Conservation (phyloP, 2,888 invertebrate species). For the Meandrusa payeni region DNA sequence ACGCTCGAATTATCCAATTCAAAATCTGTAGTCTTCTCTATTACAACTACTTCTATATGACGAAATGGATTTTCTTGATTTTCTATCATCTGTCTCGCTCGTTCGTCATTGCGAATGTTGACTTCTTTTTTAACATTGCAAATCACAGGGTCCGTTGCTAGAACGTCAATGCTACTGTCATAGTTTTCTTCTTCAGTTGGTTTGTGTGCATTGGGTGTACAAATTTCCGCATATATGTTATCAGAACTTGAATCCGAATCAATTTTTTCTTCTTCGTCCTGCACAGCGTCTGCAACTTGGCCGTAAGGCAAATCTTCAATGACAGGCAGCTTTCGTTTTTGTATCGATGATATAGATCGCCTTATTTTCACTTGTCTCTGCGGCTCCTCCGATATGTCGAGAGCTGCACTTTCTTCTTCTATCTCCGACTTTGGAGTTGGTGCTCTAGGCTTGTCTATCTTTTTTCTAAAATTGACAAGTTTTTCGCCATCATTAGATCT, state of each 20-base stretch:
- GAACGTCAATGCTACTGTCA: conserved; percentile 64
- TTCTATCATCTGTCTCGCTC: conserved; percentile 69
- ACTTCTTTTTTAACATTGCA: conserved; percentile 76
- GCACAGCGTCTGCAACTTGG: conserved; percentile 84
- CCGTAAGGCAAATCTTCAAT: conserved; percentile 86
- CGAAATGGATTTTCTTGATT: conserved; percentile 73
- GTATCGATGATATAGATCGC: conserved; percentile 76
- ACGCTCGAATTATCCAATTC: conserved; percentile 70
- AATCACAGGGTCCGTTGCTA: conserved; percentile 72
- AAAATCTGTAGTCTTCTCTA: conserved; percentile 74
- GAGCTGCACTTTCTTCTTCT: conserved; percentile 55
- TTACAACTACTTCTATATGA: conserved; percentile 77
- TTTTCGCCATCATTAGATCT: conserved; percentile 58
- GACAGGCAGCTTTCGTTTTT: conserved; percentile 75
- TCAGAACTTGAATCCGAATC: conserved; percentile 75
- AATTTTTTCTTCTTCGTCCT: conserved; percentile 63
- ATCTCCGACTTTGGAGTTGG: conserved; percentile 71
- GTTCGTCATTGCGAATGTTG: conserved; percentile 66
- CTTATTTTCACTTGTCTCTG: conserved; percentile 72
- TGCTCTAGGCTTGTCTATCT: conserved; percentile 72
- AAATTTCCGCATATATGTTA: conserved; percentile 87
- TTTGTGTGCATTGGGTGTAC: conserved; percentile 65
- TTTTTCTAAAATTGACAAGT: conserved; percentile 68
- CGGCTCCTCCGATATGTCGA: conserved; percentile 71
- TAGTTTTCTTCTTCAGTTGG: conserved; percentile 64